A percentile compares a stretch with the other conserved stretches of the same genome.
Conservation (phyloP, 2,113 vertebrate species). For the Labeo catla region DNA sequence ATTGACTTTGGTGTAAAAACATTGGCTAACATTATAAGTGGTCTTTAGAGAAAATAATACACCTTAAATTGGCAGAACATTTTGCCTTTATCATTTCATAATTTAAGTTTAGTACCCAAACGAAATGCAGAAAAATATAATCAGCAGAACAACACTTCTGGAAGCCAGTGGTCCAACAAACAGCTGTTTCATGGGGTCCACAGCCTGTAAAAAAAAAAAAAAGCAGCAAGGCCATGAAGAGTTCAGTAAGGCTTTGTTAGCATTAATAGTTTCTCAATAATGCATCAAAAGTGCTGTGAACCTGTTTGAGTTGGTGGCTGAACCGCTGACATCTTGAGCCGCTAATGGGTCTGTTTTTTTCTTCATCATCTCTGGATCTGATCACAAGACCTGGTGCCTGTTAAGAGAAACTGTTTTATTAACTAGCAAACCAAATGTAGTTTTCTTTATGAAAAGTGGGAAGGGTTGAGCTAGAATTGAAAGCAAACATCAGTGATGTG, state of each 20-base stretch:
- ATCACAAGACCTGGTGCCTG: conserved; percentile 62
- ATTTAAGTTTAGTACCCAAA: conserved; percentile 68
- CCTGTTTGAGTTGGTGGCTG: conserved; percentile 59
- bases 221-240: not conserved
- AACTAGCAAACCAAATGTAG: not conserved
- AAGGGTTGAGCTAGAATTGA: not conserved
- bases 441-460: not conserved
- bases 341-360: not conserved
- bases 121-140: conserved; percentile 79
- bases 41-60: not conserved
- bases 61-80: not conserved
- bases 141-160: conserved; percentile 67
- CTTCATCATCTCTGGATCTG: conserved; percentile 39
- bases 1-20: not conserved
- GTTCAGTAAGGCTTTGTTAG: not conserved
- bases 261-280: not conserved
- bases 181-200: conserved; percentile 67
- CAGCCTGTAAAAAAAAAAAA: conserved; percentile 53
- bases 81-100: not conserved
- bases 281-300: conserved; percentile 11
- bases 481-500: not conserved
- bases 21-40: not conserved
- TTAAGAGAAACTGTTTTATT: conserved; percentile 4
- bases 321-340: conserved; percentile 24
- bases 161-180: conserved; percentile 60